Percentiles rank a stretch among this genome's conserved stretches.
Conservation (phyloP, 2,797 vertebrate species). For the Bucorvus abyssinicus region DNA sequence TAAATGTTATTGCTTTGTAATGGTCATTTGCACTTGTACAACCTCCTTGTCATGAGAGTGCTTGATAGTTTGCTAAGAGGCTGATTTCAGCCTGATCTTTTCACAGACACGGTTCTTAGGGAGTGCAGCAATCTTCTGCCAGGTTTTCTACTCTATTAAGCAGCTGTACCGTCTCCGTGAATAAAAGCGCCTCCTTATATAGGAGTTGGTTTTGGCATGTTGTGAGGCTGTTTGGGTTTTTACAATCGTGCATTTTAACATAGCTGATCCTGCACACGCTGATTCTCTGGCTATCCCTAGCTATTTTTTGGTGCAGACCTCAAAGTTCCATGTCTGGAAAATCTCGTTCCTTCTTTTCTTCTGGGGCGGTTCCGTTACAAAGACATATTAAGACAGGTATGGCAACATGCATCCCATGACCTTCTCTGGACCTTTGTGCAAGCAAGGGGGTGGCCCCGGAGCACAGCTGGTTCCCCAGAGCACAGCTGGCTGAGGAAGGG, state of each 20-base stretch:
- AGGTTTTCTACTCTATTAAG: constrained; percentile 34
- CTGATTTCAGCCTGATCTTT: not conserved
- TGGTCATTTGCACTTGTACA: not conserved
- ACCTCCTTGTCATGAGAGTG: not conserved
- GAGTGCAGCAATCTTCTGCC: not conserved
- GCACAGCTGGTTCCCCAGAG: too few species aligned
- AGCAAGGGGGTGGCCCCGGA: not conserved
- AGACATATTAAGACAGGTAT: not conserved
- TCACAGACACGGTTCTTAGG: not conserved
- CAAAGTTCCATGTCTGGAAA: not conserved
- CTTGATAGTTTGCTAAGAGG: not conserved
- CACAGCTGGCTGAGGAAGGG: not conserved
- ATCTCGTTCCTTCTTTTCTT: not conserved
- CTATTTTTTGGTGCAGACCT: not conserved
- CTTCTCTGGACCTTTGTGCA: not conserved
- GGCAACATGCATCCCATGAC: rapidly evolving
- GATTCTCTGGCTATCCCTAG: not conserved
- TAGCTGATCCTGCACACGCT: not conserved
- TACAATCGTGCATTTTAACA: rapidly evolving
- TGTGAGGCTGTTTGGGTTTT: not conserved
- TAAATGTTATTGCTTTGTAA: not conserved
- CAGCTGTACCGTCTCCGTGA: not conserved
- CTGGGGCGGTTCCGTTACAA: not conserved
- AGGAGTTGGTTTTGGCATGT: not conserved
- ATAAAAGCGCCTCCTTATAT: not conserved